Evolutionary conservation across 2,888 invertebrate species (phyloP).

Genomic region (Nebria brevicollis): DNA sequence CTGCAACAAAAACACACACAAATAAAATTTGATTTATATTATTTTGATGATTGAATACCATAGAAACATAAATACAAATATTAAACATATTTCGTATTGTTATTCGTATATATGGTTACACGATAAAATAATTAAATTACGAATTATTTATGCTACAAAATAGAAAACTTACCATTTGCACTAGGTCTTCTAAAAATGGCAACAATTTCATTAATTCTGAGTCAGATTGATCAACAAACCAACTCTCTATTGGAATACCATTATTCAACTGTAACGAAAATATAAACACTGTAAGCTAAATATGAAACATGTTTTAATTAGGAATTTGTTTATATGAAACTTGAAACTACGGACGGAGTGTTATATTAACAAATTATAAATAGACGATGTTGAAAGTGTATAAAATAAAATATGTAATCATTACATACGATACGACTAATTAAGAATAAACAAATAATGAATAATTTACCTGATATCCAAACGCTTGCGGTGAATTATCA

Average conservation of each 20-base stretch:
- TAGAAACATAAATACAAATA: neutral
- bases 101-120: neutral
- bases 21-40: slow-evolving; percentile 27
- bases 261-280: slow-evolving; percentile 80
- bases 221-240: slow-evolving; percentile 93
- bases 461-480: slow-evolving; percentile 81
- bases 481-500: slow-evolving; percentile 92
- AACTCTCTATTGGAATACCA: slow-evolving; percentile 96
- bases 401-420: too few relatives aligned
- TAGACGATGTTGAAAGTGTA: too few relatives aligned
- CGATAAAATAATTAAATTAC: neutral
- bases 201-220: slow-evolving; percentile 89
- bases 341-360: too few relatives aligned
- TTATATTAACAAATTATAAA: too few relatives aligned
- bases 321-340: too few relatives aligned
- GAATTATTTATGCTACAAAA: neutral
- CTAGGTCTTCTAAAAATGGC: slow-evolving; percentile 89
- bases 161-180: slow-evolving; percentile 73
- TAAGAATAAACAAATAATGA: neutral
- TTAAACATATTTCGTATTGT: neutral
- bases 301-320: too few relatives aligned
- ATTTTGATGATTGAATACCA: neutral
- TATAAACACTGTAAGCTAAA: slow-evolving; percentile 31
- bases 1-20: slow-evolving; percentile 65
- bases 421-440: too few relatives aligned